phyloP scores from a whole-genome alignment of 2,888 invertebrate genomes.

The Clanis bilineata region DNA sequence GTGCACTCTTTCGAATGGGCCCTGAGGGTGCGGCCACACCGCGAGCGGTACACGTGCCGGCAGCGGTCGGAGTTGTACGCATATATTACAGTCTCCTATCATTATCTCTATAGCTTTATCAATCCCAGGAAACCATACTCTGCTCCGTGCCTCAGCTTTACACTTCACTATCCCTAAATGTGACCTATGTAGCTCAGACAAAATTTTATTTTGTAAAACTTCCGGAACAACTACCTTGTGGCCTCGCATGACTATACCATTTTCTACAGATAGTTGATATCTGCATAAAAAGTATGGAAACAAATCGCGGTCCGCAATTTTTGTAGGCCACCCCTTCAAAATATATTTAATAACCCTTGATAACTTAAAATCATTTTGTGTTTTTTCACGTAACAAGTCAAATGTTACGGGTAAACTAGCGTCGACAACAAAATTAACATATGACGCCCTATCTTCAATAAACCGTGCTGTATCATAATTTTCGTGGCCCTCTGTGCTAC shows the following conservation, averaged over 20 bases:
- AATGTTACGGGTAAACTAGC: background rate
- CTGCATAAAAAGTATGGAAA: constrained; percentile 24
- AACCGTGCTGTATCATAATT: background rate
- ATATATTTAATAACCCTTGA: constrained; percentile 16
- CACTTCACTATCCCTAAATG: constrained; percentile 35
- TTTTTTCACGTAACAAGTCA: background rate
- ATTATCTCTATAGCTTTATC: constrained; percentile 23
- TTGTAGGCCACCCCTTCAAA: constrained; percentile 26
- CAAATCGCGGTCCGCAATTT: constrained; percentile 16
- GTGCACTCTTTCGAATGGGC: background rate
- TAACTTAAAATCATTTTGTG: background rate
- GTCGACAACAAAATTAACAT: background rate
- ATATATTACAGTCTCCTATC: constrained; percentile 22
- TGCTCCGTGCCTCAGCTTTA: background rate
- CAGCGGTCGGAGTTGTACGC: constrained; percentile 19
- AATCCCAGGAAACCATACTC: constrained; percentile 34
- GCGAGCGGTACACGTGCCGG: constrained; percentile 17
- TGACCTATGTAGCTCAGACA: constrained; percentile 26
- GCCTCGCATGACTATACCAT: constrained; percentile 30
- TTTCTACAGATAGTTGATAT: constrained; percentile 28
- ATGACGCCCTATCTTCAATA: background rate
- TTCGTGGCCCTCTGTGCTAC: too few relatives aligned
- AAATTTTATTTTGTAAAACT: constrained; percentile 17
- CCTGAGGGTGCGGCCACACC: background rate
- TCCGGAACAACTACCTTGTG: constrained; percentile 32